A percentile compares a stretch with the other conserved stretches of the same genome.
Conservation (phyloP, 1,140 invertebrate genomes). For the Caenorhabditis brenneri region DNA sequence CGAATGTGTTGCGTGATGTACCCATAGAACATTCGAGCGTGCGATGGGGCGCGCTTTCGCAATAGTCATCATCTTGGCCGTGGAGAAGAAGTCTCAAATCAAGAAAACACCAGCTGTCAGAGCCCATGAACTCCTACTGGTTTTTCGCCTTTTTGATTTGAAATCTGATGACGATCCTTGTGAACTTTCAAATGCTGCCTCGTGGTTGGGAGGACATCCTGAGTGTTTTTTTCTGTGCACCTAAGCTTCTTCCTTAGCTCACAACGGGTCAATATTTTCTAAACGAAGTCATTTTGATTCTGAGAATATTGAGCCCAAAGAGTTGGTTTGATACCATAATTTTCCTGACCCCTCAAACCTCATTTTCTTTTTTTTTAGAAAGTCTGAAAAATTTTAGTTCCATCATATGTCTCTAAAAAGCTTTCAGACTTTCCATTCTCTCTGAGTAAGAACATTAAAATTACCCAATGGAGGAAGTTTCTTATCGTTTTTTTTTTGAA, state of each 20-base stretch:
- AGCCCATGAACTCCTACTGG: background rate
- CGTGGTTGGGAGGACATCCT: background rate
- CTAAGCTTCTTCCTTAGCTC: background rate
- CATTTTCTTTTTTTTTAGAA: background rate
- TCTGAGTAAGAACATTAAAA: no score
- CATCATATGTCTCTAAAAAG: no score
- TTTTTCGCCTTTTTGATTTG: background rate
- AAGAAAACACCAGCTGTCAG: constrained; percentile 18
- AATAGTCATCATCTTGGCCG: background rate
- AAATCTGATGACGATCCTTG: background rate
- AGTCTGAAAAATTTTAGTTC: no score
- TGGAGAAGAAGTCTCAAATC: background rate
- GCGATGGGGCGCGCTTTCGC: constrained; percentile 12
- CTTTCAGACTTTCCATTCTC: no score
- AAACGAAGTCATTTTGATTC: background rate
- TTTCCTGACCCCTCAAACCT: no score
- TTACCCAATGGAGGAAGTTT: no score
- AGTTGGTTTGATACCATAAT: no score
- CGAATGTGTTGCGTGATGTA: background rate
- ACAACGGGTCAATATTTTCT: background rate
- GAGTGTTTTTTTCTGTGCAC: background rate
- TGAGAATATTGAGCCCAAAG: no score
- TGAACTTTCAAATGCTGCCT: background rate
- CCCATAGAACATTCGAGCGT: constrained; percentile 36
- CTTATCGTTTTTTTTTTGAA: no score